Evolutionary conservation across 2,888 invertebrate genomes (phyloP), one percentile per base, ranked within the genome.

Genomic region (Herminia tarsipennalis): DNA sequence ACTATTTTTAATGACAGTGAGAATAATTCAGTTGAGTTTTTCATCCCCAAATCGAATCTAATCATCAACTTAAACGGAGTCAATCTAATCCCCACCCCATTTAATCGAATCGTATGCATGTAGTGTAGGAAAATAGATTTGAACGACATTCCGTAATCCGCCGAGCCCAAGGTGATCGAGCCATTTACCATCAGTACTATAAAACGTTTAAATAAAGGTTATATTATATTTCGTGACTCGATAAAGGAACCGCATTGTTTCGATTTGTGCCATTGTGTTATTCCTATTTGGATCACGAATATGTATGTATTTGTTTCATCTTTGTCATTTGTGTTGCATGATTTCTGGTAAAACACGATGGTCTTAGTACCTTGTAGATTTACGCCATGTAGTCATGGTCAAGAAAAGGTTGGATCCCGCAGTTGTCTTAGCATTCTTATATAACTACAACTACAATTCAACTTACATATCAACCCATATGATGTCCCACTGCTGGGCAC

Each of bases 121-220:
- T 30, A 40, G 33, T 44, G 51, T 36, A 25, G 25, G 55, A 55
- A 55, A 69, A 62, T 62, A 58, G 46, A 59, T 45, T 56, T 49
- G 45, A 55, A 30, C 59, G 64, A 67, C 72, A 74, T 74, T 75
- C 72, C 63, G 29, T 21, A 43, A 30, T 29, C 27, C 22, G 27
- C 21, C 40, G 32, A 27, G 27, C 39, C 51, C 75, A 75, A 75
- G 75, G 75, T 70, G 61, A 74, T 63, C 75, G 6, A 25, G 66
- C 66, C 70, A 50, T 55, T 72, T 70, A 71, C 68, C 52, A 62
- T 50, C 55, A 54, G 58, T 45, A 59, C 56, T 70, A 78, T 72
- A 75, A 76, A 78, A 74, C 61, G 60, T 66, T 70, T 70, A 67
- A 59, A 39, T 69, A 84, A 85, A 85, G 84, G 84, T 85, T 83